Evolutionary conservation across 2,888 invertebrate species (phyloP), one percentile per base, ranked within the genome.

Genomic region (Drosophila anomalipes): DNA sequence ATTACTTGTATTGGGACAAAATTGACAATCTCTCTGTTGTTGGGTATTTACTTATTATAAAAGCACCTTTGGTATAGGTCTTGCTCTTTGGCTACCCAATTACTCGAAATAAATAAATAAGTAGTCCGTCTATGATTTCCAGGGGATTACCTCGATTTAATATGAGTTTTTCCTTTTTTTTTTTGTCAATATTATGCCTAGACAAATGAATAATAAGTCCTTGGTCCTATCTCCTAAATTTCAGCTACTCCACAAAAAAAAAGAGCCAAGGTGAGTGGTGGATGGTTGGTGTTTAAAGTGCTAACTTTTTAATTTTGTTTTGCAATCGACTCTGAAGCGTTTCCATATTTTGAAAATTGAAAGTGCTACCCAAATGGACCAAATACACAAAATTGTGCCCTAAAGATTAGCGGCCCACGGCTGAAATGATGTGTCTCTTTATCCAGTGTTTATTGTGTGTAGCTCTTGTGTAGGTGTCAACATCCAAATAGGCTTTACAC

Each of bases 341-440:
- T 37, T 19, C 30, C n/a, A 41, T 22, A 64, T 61, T 56, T 68
- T 47, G 47, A 70, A 71, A 74, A 77, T 54, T 44, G 74, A 83
- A 83, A 84, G 77, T 77, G 86, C 79, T 73, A 75, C 74, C 85
- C 64, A 72, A 79, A 65, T 67, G 70, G 37, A 5, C 62, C 37
- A 74, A 35, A 71, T 57, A 57, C 44, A 73, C 70, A 82, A 39
- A 39, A 39, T 39, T 39, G 14, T 30, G 72, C 74, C 74, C 67
- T 52, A 51, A 1, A 65, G 77, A 73, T 80, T 62, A 70, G 30
- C 77, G 26, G 49, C 79, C 79, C 77, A 79, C 79, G 73, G 39
- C 57, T 62, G 35, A 70, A 77, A 75, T 77, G 14, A 72, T 68
- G 80, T 79, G 79, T 69, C 60, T 68, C 52, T 79, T 76, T 77